Evolutionary conservation across 2,888 invertebrate genomes (phyloP), one percentile per base, ranked within the genome.

Genomic region (Phrixothrix hirtus): DNA sequence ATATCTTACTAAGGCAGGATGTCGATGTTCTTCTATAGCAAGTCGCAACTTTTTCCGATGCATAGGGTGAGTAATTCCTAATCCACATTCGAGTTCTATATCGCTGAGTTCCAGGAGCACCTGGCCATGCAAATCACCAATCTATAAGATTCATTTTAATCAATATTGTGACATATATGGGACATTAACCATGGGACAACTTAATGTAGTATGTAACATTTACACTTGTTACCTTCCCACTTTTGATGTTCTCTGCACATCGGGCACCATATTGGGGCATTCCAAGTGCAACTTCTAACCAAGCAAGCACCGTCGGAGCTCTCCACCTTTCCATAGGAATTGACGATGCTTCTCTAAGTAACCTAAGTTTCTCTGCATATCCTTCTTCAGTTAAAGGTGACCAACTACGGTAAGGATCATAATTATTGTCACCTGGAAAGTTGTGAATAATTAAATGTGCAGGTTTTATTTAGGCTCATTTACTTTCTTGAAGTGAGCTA

Each of bases 191-290:
- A n/a, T n/a, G n/a, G n/a, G n/a, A n/a, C n/a, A n/a, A n/a, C n/a
- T n/a, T n/a, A n/a, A n/a, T n/a, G n/a, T n/a, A n/a, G n/a, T n/a
- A n/a, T n/a, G n/a, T n/a, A n/a, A n/a, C n/a, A n/a, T n/a, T n/a
- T n/a, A n/a, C n/a, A n/a, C n/a, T n/a, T n/a, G 17, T 36, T 69
- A 91, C 95, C 85, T 94, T 95, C 65, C 95, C 95, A 72, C 94
- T 95, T 75, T 95, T 95, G 58, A 96, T 89, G 74, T 95, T 95
- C 71, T 95, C 93, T 12, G 92, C 91, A 67, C 95, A 93, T 34
- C 89, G 82, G 13, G 88, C 84, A 1, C 93, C 93, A 66, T 95
- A 95, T 68, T 93, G 93, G 0, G 94, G 92, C 95, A 96, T 95
- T 42, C 93, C 94, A 3, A 96, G 82, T 0, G 93, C 92, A 17